These are phyloP conservation scores for Poecile atricapillus DNA, from an alignment of 2,113 vertebrate species.

Conservation along the genomic window DNA sequence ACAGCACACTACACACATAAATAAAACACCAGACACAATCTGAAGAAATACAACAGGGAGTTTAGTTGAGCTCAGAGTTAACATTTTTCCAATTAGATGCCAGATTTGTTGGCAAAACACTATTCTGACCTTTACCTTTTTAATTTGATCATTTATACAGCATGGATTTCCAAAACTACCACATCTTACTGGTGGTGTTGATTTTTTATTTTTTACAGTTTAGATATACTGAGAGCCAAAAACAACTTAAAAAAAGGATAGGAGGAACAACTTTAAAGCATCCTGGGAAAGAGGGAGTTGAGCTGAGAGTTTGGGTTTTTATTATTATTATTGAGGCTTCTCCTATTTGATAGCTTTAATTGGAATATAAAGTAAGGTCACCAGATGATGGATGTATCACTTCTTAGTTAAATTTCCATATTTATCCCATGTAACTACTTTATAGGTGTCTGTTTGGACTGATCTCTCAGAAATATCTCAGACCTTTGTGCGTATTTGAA, in stretches of 20 bases:
- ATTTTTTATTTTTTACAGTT: background rate
- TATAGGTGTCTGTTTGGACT: background rate
- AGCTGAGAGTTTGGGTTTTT: background rate
- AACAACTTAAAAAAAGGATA: background rate
- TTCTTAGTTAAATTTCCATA: background rate
- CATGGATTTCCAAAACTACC: background rate
- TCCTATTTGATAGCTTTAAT: background rate
- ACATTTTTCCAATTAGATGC: background rate
- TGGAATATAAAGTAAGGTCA: background rate
- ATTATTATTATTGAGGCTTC: background rate
- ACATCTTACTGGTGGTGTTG: background rate
- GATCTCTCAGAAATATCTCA: background rate
- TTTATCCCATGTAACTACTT: background rate
- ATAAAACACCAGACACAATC: constrained; percentile 23
- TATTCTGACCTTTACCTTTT: constrained; percentile 8
- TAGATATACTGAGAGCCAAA: background rate
- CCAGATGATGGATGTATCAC: background rate
- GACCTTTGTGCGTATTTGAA: background rate
- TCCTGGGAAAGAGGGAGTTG: background rate
- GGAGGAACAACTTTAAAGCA: background rate
- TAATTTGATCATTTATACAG: background rate
- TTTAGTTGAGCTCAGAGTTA: background rate
- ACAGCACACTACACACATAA: background rate
- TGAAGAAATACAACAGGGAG: constrained; percentile 11
- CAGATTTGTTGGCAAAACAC: background rate